These are phyloP conservation scores for Helogale parvula DNA, from an alignment of 2,113 vertebrate species.

Conservation along the genomic window DNA sequence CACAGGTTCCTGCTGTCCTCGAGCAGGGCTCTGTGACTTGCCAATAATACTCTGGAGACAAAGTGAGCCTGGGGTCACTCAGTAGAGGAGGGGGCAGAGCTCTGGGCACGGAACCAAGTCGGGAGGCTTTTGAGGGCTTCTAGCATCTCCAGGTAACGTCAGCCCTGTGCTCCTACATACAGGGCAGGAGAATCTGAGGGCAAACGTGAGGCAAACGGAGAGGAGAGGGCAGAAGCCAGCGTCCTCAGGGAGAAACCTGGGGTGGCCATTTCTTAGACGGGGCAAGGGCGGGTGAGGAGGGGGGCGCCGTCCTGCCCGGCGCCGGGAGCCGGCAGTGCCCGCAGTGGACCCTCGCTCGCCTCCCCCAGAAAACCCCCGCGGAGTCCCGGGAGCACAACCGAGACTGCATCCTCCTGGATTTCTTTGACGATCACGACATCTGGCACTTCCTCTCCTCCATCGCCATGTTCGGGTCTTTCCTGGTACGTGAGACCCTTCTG, in stretches of 20 bases:
- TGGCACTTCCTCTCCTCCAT: constrained; percentile 99
- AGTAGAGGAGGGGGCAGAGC: background rate
- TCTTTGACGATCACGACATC: constrained; percentile 98
- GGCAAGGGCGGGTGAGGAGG: no score
- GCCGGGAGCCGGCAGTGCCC: background rate
- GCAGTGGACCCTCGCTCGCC: background rate
- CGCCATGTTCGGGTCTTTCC: constrained; percentile 98
- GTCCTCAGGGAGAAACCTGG: background rate
- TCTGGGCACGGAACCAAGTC: background rate
- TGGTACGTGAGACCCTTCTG: constrained; percentile 85
- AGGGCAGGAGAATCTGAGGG: background rate
- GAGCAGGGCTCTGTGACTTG: background rate
- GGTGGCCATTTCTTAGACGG: background rate
- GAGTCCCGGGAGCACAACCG: constrained; percentile 98
- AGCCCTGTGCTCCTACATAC: background rate
- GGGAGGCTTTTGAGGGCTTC: background rate
- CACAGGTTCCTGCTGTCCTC: accelerated
- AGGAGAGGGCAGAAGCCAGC: background rate
- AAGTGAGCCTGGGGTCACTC: background rate
- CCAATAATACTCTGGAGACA: background rate
- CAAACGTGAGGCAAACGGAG: background rate
- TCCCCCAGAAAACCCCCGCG: constrained; percentile 94
- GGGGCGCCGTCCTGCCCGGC: background rate
- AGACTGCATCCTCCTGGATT: constrained; percentile 95
- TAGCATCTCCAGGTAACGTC: background rate